Conservation (phyloP, 2,797 vertebrate genomes). For the Meda fulgida region DNA sequence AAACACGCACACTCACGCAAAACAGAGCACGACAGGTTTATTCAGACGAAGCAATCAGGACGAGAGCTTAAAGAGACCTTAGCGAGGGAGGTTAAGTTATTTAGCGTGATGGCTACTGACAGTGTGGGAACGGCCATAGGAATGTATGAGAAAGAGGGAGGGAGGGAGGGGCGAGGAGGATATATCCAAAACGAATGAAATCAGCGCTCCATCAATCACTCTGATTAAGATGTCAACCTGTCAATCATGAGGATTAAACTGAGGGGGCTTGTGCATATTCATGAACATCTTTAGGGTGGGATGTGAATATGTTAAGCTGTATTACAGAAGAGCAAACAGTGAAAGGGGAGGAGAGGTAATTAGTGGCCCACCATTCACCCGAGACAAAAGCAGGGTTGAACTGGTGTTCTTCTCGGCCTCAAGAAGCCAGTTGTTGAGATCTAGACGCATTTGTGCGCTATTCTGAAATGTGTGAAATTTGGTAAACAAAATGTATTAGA, state of each 20-base stretch:
- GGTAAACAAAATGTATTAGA: background rate
- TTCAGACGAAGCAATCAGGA: slow-evolving; percentile 53
- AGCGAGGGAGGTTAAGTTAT: slow-evolving; percentile 47
- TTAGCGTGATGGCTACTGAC: slow-evolving; percentile 56
- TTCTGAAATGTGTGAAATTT: slow-evolving; percentile 12
- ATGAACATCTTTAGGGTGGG: slow-evolving; percentile 33
- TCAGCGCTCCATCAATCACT: slow-evolving; percentile 46
- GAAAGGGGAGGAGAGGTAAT: slow-evolving; percentile 28
- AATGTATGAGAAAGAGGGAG: slow-evolving; percentile 29
- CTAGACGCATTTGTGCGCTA: background rate
- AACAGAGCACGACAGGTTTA: slow-evolving; percentile 53
- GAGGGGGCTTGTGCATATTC: slow-evolving; percentile 55
- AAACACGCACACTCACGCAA: slow-evolving; percentile 10
- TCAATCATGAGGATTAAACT: slow-evolving; percentile 54
- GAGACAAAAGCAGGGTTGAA: slow-evolving; percentile 21
- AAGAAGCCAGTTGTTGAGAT: slow-evolving; percentile 7
- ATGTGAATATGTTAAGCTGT: slow-evolving; percentile 39
- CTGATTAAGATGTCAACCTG: slow-evolving; percentile 52
- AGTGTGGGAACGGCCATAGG: slow-evolving; percentile 57
- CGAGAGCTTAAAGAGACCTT: slow-evolving; percentile 50
- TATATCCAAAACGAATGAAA: slow-evolving; percentile 41
- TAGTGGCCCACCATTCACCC: slow-evolving; percentile 28
- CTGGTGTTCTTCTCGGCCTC: background rate
- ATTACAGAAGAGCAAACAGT: slow-evolving; percentile 8
- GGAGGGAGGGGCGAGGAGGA: background rate